Evolutionary conservation across 2,797 vertebrate species (phyloP), one percentile per base, ranked within the genome.

Genomic region (Fistularia tabacaria): DNA sequence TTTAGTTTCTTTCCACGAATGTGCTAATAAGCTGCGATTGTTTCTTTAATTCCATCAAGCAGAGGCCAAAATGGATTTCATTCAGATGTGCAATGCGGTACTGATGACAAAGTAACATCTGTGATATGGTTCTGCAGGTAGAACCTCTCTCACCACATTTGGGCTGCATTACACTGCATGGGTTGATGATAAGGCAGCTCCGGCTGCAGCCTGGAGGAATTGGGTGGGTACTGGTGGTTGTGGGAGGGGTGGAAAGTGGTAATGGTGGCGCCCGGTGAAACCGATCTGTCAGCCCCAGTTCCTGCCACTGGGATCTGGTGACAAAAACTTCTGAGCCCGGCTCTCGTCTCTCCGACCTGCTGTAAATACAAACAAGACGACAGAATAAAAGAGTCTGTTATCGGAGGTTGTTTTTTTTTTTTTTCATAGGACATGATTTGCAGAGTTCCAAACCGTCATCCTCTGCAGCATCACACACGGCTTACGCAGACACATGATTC

Each of bases 301-400:
- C 78, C 71, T 75, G 54, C 80, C 59, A 47, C 66, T 63, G 68
- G 77, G 78, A 80, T 83, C 79, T 78, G 74, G 70, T 79, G 72
- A 81, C 84, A 76, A 57, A 69, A 62, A 58, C 44, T 38, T 46
- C 57, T 36, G 11, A 36, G 45, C 48, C 73, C 48, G 6, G 49
- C 51, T 74, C 25, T 25, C 25, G 25, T 25, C 25, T 25, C 58
- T 71, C 63, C 59, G 62, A 77, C 63, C 69, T 69, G 72, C 70
- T 79, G 75, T 64, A 78, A 79, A 73, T 54, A 71, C 65, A 51
- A 69, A 52, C 49, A 60, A 54, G 46, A 52, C 48, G 46, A 40
- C 14, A 10, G 36, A 10, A 38, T 40, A 5, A 38, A 11, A 3
- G 13, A 10, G 43, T 4, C 15, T 10, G 12, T 40, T 54, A 14